Base-by-base conservation (phyloP, 2,797 vertebrate species). In the Rhinogobio ventralis region DNA sequence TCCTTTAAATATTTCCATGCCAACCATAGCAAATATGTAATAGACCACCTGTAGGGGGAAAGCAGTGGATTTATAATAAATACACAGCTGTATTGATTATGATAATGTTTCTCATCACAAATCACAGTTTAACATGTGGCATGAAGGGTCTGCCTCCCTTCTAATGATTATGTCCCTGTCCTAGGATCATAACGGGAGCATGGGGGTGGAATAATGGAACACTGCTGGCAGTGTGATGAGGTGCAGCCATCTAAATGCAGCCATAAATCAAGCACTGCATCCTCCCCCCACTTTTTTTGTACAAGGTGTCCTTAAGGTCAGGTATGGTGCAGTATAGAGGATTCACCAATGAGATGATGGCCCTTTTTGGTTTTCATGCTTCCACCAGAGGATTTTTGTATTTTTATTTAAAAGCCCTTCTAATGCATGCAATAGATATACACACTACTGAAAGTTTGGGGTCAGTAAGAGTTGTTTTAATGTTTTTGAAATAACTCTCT, bases 1-100 rank as follows among this genome's bases (percentile, higher is more conserved):
- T 46, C 94, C 93, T 0, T 96, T 95, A 91, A 99, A 99, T 28
- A 96, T 76, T 91, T 98, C 98, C 98, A 99, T 99, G n/a, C 98
- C 97, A 3, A 98, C 88, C 91, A 98, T 92, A 25, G 97, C 97
- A 90, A 99, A 98, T 1, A 96, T 90, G 73, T 97, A 99, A 90
- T 98, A 99, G 51, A 98, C 95, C 89, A 98, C 97, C 98, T 99
- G 89, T 33, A 71, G 77, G 20, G 64, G n/a, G 53, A 46, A 36
- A 86, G 55, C 51, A 49, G 7, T 28, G 23, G 19, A 72, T 46
- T 49, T 57, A 30, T 62, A 49, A 20, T 42, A 19, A 45, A 33
- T 49, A 11, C 39, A 81, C 11, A 49, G 33, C 7, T 23, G 5
- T 14, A 57, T 17, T 36, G 15, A 39, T 45, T 13, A 76, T 57